Conservation (phyloP, 2,797 vertebrate genomes). For the Tolypeutes matacus region DNA sequence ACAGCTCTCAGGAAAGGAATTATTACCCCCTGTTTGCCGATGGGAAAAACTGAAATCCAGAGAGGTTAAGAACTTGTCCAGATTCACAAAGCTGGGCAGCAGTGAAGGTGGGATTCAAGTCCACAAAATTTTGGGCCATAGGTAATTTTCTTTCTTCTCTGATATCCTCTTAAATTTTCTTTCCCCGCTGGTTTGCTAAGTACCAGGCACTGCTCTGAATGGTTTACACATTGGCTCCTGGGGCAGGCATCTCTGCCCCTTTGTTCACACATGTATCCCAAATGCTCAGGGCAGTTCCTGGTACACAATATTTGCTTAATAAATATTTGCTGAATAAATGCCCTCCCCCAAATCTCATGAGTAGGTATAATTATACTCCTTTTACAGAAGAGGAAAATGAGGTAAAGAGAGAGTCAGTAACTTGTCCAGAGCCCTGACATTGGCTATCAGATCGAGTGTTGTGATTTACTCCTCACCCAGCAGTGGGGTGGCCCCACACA, state of each 20-base stretch:
- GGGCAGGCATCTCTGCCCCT: background rate
- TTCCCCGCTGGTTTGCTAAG: background rate
- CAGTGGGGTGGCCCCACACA: too few species aligned
- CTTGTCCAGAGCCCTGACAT: background rate
- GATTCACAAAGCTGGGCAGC: background rate
- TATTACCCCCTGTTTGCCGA: background rate
- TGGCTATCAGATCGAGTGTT: background rate
- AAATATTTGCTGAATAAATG: conserved; percentile 42
- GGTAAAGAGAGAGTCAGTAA: background rate
- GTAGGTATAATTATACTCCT: background rate
- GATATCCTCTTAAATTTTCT: background rate
- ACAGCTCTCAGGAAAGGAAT: background rate
- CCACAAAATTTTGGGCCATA: background rate
- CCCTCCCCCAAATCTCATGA: background rate
- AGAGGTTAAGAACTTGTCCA: background rate
- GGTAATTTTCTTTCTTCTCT: background rate
- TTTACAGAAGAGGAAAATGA: conserved; percentile 39
- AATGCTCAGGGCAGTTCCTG: background rate
- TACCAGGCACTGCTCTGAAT: background rate
- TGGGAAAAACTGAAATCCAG: background rate
- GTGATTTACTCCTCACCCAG: background rate
- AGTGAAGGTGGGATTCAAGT: background rate
- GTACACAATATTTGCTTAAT: background rate
- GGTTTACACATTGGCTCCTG: background rate
- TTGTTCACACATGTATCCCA: conserved; percentile 31